Conservation (phyloP, 2,797 vertebrate species). For the Simalia tracyae region DNA sequence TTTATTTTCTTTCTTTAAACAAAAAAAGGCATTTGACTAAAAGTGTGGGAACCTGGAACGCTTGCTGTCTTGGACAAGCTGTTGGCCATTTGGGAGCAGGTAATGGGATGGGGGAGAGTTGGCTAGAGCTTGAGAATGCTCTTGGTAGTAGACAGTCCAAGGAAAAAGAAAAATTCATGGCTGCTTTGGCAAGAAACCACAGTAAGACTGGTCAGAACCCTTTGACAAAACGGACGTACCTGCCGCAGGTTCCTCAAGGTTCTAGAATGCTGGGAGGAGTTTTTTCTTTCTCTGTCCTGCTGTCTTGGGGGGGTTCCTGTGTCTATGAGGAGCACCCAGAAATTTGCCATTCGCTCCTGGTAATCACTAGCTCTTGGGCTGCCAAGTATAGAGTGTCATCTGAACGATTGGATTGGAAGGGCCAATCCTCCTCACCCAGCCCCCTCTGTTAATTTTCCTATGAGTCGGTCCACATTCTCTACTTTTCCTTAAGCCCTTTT, state of each 20-base stretch:
- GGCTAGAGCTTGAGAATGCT: conserved; percentile 11
- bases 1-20: neutral
- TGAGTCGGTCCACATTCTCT: conserved; percentile 27
- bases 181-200: neutral
- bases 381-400: conserved; percentile 61
- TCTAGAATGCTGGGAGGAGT: conserved; percentile 69
- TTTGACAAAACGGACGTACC: neutral
- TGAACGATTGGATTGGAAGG: conserved; percentile 57
- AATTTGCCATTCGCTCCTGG: conserved; percentile 69
- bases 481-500: conserved; percentile 29
- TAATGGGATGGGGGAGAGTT: conserved; percentile 33
- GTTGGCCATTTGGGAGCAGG: conserved; percentile 51
- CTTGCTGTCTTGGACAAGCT: neutral
- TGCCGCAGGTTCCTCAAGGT: conserved; percentile 61
- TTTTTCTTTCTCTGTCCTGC: conserved; percentile 64
- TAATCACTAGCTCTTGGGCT: conserved; percentile 62
- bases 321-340: conserved; percentile 66
- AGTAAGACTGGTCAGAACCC: no score
- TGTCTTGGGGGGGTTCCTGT: conserved; percentile 46
- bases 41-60: conserved; percentile 41
- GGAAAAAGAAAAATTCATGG: neutral
- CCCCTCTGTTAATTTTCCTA: conserved; percentile 49
- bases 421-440: conserved; percentile 35
- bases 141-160: neutral
- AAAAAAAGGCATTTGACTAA: conserved; percentile 24